Conservation (phyloP, 2,113 vertebrate genomes). For the Columbina picui region DNA sequence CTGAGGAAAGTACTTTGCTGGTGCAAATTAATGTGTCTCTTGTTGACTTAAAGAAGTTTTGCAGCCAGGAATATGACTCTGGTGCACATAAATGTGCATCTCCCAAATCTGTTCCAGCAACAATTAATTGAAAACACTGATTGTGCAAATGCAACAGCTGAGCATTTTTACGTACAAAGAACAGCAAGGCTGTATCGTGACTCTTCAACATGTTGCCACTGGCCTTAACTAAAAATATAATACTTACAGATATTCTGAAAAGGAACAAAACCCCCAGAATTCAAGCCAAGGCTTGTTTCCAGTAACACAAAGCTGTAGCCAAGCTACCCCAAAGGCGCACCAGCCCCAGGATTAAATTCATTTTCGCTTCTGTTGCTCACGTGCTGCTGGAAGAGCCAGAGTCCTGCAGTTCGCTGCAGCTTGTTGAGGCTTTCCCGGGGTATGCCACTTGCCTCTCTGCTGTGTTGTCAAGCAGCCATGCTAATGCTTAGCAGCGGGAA, state of each 20-base stretch:
- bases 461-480: constrained; percentile 42
- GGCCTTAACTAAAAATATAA: background rate
- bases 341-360: background rate
- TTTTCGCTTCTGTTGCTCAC: background rate
- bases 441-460: constrained; percentile 16
- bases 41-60: background rate
- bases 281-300: background rate
- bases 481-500: constrained; percentile 31
- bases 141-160: background rate
- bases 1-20: background rate
- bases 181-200: background rate
- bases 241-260: background rate
- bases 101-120: background rate
- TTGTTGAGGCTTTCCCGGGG: background rate
- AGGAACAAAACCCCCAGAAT: background rate
- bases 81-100: background rate
- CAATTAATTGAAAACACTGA: background rate
- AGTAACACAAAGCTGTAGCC: background rate
- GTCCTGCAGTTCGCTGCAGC: constrained; percentile 6
- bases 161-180: background rate
- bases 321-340: background rate
- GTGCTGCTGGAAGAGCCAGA: background rate
- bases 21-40: background rate
- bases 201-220: background rate
- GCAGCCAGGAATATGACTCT: background rate